Evolutionary conservation across 2,113 vertebrate species (phyloP), one percentile per base, ranked within the genome.

Genomic region (Pteruthius melanotis): DNA sequence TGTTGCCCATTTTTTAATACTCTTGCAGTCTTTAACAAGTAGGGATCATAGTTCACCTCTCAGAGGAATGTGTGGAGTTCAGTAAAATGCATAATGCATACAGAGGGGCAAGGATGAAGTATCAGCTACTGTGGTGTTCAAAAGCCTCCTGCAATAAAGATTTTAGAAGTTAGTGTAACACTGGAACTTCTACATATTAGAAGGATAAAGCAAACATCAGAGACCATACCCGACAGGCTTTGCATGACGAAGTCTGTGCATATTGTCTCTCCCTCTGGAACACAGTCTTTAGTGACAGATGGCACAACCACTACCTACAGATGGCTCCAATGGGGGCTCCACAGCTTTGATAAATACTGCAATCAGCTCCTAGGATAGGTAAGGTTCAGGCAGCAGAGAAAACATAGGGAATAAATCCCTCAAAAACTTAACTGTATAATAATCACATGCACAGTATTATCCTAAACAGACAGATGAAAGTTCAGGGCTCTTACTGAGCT

Each of bases 331-430:
- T 68, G 39, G 92, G 87, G 85, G 92, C 85, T 95, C 95, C 83
- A 94, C 37, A 92, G 92, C 95, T 97, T 95, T 93, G 94, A 96
- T 95, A 97, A 96, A 96, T 97, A 96, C 96, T 77, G 93, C 96
- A 95, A 96, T 96, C 95, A 96, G 78, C 94, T 94, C 95, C 96
- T 95, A 94, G 93, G 94, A 96, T 95, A 97, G 96, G 94, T 93
- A 92, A 1, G 7, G 71, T 94, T 94, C 75, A 83, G 63, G 59
- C 59, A 90, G 84, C 78, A 94, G 53, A 94, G 66, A 66, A 81
- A 94, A 92, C 54, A 88, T 63, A 49, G 30, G 24, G 39, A 95
- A 94, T 78, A 96, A 93, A 95, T 86, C 79, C 64, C 60, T 77
- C 87, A 83, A 83, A 89, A 96, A 89, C 37, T 33, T 81, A 91